Evolutionary conservation across 2,113 vertebrate species (phyloP).

Genomic region (Sylvietta virens): DNA sequence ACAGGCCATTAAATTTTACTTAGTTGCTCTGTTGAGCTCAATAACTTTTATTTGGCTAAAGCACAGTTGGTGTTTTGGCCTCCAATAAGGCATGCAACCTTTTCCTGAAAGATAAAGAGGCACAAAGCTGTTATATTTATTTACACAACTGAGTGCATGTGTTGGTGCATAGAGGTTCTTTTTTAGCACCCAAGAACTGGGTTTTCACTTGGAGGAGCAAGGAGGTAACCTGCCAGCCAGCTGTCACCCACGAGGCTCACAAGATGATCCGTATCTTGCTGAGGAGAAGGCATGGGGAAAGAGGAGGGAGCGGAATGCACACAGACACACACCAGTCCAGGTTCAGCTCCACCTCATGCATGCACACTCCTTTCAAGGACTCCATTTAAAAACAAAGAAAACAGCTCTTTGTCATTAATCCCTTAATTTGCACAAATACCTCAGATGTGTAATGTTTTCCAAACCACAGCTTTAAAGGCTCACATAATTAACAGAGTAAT

Average conservation of each 20-base stretch:
- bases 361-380: not conserved
- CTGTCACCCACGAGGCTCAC: not conserved
- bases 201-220: not conserved
- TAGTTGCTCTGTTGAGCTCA: slow-evolving; percentile 30
- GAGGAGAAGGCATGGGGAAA: not conserved
- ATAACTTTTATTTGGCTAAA: slow-evolving; percentile 39
- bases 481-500: slow-evolving; percentile 15
- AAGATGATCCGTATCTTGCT: accelerated
- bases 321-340: not conserved
- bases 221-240: not conserved
- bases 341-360: not conserved
- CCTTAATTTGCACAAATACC: slow-evolving; percentile 24
- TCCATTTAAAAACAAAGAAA: not conserved
- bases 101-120: not conserved
- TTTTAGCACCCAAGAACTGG: not conserved
- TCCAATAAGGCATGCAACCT: not conserved
- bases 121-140: not conserved
- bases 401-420: slow-evolving; percentile 2
- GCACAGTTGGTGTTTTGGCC: not conserved
- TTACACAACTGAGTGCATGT: not conserved
- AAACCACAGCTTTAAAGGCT: slow-evolving; percentile 34
- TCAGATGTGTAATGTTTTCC: slow-evolving; percentile 35
- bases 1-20: slow-evolving; percentile 46
- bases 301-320: not conserved
- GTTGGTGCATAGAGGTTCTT: not conserved